Base-by-base conservation (phyloP, 2,888 invertebrate species). In the Spilarctia lutea region DNA sequence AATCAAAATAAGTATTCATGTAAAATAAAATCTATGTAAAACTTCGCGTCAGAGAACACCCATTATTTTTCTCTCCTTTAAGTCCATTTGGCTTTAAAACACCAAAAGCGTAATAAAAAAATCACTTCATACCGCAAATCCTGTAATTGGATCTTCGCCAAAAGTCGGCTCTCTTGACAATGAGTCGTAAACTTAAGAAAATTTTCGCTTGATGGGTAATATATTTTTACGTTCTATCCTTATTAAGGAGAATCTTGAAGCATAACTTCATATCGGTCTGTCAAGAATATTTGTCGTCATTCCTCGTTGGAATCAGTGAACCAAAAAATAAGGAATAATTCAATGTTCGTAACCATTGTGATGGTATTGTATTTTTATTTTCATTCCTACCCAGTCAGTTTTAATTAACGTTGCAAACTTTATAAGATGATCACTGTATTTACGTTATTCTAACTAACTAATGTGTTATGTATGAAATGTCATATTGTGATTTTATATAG, bases 141-240 rank as follows among this genome's bases (percentile, higher is more conserved):
- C 78, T 69, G 79, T 84, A 84, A 84, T 84, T 84, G 85, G 83
- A 84, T 84, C 75, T 73, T 56, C 76, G 81, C 85, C 85, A 84
- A 83, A 76, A 81, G 75, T 79, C 85, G 77, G 72, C 81, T 81
- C 83, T 81, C 81, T 78, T 81, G 83, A 84, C 81, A 84, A 84
- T 84, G 83, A 84, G 76, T 81, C 85, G 75, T 84, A 83, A 84
- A 84, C 71, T 84, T 84, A 80, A 81, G 83, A 84, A 84, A 84
- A 84, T 81, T 84, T 83, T 84, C 79, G 73, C 81, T 76, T 77
- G 85, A 84, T 84, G 76, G 83, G 74, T 80, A 83, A 84, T 84
- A 84, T 84, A 81, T 83, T 84, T 84, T 84, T 84, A 84, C 80
- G 81, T 77, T 79, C 80, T 74, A 78, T 77, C 81, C 81, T 84